Percentiles rank a stretch among this genome's conserved stretches.
Conservation (phyloP, 1,140 invertebrate genomes). For the Amphibalanus amphitrite region DNA sequence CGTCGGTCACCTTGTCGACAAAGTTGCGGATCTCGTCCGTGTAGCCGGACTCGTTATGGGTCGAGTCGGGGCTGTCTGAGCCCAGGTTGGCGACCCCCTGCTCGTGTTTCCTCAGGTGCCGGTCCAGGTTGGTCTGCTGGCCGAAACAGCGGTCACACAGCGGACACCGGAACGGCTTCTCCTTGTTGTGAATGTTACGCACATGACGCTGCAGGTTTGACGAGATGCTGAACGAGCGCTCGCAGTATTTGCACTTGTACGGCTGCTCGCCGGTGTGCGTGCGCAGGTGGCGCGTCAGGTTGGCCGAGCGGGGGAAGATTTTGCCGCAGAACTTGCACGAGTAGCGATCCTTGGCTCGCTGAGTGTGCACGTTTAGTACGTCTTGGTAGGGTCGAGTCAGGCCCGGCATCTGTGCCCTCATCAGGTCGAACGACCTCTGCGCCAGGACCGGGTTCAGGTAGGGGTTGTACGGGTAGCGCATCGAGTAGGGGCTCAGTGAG, state of each 20-base stretch:
- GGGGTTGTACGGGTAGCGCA: background rate
- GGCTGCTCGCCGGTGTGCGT: constrained; percentile 98
- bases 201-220: constrained; percentile 98
- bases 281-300: constrained; percentile 84
- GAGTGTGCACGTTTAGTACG: constrained; percentile 10
- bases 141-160: constrained; percentile 75
- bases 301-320: constrained; percentile 89
- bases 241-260: constrained; percentile 96
- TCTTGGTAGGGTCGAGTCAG: constrained; percentile 16
- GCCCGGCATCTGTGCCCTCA: constrained; percentile 14
- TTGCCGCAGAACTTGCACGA: constrained; percentile 98
- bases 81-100: constrained; percentile 18
- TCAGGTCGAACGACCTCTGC: background rate
- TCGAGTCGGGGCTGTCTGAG: constrained; percentile 24
- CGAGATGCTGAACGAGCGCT: constrained; percentile 94
- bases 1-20: constrained; percentile 68
- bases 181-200: constrained; percentile 97
- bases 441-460: background rate
- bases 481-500: background rate
- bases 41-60: constrained; percentile 38
- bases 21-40: constrained; percentile 87
- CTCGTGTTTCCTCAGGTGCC: constrained; percentile 95
- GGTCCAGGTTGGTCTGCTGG: constrained; percentile 94
- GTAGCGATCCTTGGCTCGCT: constrained; percentile 55
- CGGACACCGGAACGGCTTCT: constrained; percentile 51